These are phyloP conservation scores for Belonocnema kinseyi DNA, from an alignment of 1,140 invertebrate species.

Conservation along the genomic window DNA sequence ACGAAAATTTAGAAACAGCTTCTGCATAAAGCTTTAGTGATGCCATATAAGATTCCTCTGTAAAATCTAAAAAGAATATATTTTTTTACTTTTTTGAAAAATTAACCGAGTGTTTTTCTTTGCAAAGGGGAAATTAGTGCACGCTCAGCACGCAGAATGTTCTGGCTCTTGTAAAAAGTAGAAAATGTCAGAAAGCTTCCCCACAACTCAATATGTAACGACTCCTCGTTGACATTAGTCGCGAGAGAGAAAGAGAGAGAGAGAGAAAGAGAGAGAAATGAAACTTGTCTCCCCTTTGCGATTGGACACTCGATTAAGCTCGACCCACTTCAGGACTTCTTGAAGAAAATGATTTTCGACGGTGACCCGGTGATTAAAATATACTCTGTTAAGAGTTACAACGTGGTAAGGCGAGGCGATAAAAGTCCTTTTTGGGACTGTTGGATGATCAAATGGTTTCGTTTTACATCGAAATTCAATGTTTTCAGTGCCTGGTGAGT, in stretches of 20 bases:
- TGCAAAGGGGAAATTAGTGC: too few relatives aligned
- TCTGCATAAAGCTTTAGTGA: too few relatives aligned
- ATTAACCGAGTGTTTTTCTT: too few relatives aligned
- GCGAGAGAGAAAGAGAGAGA: too few relatives aligned
- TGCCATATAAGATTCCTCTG: too few relatives aligned
- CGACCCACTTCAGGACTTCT: conserved; percentile 37
- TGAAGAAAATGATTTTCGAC: conserved; percentile 24
- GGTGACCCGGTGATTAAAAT: conserved; percentile 14
- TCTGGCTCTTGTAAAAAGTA: neutral
- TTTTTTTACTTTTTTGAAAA: too few relatives aligned
- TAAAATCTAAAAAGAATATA: too few relatives aligned
- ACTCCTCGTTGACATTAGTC: conserved; percentile 1
- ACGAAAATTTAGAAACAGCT: too few relatives aligned
- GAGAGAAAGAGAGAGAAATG: neutral
- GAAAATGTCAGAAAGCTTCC: neutral
- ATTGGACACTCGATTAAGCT: conserved; percentile 52
- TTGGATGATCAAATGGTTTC: conserved; percentile 11
- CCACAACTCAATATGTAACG: conserved; percentile 17
- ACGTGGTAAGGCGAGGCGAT: conserved; percentile 1
- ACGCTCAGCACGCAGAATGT: too few relatives aligned
- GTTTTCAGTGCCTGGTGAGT: neutral
- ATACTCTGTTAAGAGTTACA: neutral
- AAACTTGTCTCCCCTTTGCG: conserved; percentile 36
- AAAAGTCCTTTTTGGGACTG: conserved; percentile 7
- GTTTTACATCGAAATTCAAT: conserved; percentile 7